phyloP scores from a whole-genome alignment of 2,113 vertebrate genomes.

The Chloropsis cyanopogon region DNA sequence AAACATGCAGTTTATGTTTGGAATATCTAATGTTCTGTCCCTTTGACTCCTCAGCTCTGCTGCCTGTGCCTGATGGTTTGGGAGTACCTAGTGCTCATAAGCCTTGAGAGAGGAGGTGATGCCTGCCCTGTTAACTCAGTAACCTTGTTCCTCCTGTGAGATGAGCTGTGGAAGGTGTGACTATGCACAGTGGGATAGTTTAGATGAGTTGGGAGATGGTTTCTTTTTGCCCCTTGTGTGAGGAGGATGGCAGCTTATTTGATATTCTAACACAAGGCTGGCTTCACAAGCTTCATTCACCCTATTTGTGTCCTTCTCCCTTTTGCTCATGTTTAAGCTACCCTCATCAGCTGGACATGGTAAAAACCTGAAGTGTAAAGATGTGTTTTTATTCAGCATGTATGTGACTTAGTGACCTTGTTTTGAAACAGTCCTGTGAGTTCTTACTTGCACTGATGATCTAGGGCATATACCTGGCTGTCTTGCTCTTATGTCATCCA shows the following conservation, averaged over 20 bases:
- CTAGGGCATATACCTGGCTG: not conserved
- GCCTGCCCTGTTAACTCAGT: not conserved
- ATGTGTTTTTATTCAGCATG: not conserved
- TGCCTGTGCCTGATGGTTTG: not conserved
- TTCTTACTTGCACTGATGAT: not conserved
- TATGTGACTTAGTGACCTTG: not conserved
- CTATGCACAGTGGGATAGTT: not conserved
- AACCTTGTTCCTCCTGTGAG: not conserved
- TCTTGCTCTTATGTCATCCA: not conserved
- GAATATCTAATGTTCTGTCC: not conserved
- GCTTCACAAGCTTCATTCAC: fast-evolving
- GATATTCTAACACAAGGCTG: not conserved
- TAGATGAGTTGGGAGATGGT: not conserved
- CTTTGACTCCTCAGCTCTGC: not conserved
- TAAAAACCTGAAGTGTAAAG: not conserved
- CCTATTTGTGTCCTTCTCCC: not conserved
- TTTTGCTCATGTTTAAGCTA: not conserved
- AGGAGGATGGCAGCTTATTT: not conserved
- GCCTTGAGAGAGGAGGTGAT: not conserved
- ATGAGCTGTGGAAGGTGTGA: not conserved
- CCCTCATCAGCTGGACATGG: not conserved
- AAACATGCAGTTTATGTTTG: not conserved
- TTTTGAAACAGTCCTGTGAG: not conserved
- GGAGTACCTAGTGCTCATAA: fast-evolving
- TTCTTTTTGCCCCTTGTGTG: not conserved